Conservation (phyloP, 2,888 invertebrate genomes). For the Tenthredo scrophulariae region DNA sequence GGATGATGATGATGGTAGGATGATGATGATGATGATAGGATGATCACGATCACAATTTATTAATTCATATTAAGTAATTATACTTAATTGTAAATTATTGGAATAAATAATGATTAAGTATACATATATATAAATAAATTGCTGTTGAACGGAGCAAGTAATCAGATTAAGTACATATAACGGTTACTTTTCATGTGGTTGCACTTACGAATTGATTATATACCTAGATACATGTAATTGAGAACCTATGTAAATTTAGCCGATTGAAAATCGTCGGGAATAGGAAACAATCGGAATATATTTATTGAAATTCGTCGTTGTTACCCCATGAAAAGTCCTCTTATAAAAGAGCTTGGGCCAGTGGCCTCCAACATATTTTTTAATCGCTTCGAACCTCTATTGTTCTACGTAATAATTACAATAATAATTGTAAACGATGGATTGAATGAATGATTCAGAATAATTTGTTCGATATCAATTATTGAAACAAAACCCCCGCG, state of each 20-base stretch:
- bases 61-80: conserved; percentile 41
- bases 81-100: conserved; percentile 52
- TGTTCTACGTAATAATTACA: conserved; percentile 64
- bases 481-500: conserved; percentile 61
- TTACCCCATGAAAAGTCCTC: conserved; percentile 61
- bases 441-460: conserved; percentile 49
- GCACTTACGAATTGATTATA: conserved; percentile 22
- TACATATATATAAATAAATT: conserved; percentile 57
- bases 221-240: not conserved
- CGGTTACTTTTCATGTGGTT: conserved; percentile 44
- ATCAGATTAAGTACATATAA: conserved; percentile 47
- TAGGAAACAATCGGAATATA: not conserved
- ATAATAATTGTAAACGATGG: conserved; percentile 46
- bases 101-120: conserved; percentile 51
- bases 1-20: not conserved
- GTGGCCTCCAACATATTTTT: conserved; percentile 75
- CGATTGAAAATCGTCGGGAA: not conserved
- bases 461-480: conserved; percentile 55
- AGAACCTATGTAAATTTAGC: not conserved
- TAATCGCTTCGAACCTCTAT: conserved; percentile 71
- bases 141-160: conserved; percentile 65
- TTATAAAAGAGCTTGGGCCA: conserved; percentile 73
- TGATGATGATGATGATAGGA: not conserved
- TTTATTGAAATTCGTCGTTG: conserved; percentile 13
- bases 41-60: conserved; percentile 16